Conservation (phyloP, 1,140 invertebrate species). For the Zaprionus africanus region DNA sequence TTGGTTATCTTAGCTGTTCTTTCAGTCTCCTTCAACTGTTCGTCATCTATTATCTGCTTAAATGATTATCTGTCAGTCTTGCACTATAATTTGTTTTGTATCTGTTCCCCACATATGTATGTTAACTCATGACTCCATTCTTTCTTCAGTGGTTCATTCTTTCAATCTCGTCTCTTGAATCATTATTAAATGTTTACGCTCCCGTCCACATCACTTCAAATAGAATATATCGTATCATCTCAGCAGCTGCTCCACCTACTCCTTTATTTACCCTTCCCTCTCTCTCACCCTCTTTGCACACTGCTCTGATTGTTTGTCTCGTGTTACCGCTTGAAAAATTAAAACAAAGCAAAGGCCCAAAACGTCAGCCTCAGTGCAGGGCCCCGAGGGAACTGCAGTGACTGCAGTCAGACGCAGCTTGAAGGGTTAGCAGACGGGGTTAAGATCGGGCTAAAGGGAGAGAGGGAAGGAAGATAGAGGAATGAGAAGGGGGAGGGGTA, state of each 20-base stretch:
- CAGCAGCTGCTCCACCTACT: not conserved
- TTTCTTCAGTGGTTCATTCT: too few species aligned
- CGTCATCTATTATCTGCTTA: too few species aligned
- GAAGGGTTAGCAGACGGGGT: not conserved
- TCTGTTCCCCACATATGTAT: too few species aligned
- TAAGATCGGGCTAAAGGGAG: not conserved
- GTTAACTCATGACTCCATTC: too few species aligned
- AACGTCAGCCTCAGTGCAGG: constrained; percentile 53
- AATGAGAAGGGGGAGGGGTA: not conserved
- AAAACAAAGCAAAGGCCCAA: constrained; percentile 46
- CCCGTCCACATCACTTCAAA: not conserved
- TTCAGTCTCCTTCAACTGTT: too few species aligned
- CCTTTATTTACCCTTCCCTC: not conserved
- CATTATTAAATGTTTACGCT: not conserved
- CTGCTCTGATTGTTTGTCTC: constrained; percentile 37
- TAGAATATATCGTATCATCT: not conserved
- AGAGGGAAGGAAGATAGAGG: not conserved
- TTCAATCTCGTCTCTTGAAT: not conserved
- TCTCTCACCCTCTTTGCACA: not conserved
- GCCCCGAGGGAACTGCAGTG: constrained; percentile 9
- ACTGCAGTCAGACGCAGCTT: not conserved
- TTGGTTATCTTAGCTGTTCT: too few species aligned
- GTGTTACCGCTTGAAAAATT: constrained; percentile 40
- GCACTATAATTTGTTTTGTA: too few species aligned
- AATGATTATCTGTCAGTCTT: too few species aligned